phyloP scores from a whole-genome alignment of 2,888 invertebrate genomes.

The Ectemnius cavifrons region DNA sequence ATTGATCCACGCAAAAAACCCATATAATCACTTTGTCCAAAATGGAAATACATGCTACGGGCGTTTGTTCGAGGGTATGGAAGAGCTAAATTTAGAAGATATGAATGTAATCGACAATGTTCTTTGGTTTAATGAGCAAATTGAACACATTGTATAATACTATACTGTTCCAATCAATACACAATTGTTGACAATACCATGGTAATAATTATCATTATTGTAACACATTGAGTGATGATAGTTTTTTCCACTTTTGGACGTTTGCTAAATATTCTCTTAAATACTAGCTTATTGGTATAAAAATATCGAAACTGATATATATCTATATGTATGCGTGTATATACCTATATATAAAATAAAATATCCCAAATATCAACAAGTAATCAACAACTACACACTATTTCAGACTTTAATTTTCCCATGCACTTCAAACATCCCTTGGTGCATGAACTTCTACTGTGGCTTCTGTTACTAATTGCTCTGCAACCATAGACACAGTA shows the following conservation, averaged over 20 bases:
- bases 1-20: slow-evolving; percentile 44
- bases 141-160: not conserved
- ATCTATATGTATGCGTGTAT: slow-evolving; percentile 1
- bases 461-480: slow-evolving; percentile 67
- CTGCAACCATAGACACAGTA: slow-evolving; percentile 62
- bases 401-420: slow-evolving; percentile 12
- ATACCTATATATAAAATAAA: slow-evolving; percentile 13
- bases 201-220: no score
- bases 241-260: not conserved
- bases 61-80: slow-evolving; percentile 58
- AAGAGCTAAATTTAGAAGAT: not conserved
- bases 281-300: not conserved
- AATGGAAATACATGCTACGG: slow-evolving; percentile 44
- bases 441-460: slow-evolving; percentile 64
- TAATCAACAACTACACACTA: slow-evolving; percentile 10
- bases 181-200: no score
- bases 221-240: no score
- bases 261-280: not conserved
- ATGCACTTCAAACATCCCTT: slow-evolving; percentile 26
- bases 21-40: slow-evolving; percentile 61
- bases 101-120: slow-evolving; percentile 9
- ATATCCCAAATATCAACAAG: slow-evolving; percentile 13
- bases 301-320: slow-evolving; percentile 4
- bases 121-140: slow-evolving; percentile 17
- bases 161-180: no score